Evolutionary conservation across 2,888 invertebrate species (phyloP).

Genomic region (Melitaea athalia): DNA sequence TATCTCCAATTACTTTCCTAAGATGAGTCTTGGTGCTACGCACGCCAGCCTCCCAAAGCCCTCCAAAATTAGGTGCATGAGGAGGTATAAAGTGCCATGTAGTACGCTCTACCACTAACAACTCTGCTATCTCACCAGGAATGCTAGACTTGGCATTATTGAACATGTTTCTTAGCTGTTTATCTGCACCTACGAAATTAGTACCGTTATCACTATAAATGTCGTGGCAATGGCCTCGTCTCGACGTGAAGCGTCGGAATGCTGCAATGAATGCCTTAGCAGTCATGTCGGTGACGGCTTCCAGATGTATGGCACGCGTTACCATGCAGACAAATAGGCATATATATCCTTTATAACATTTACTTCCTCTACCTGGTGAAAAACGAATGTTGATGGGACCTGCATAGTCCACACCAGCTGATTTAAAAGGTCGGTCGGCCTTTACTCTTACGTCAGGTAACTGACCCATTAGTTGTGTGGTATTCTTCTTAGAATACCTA

Average conservation of each 20-base stretch:
- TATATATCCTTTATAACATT: constrained; percentile 40
- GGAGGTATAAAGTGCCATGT: constrained; percentile 36
- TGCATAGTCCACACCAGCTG: constrained; percentile 40
- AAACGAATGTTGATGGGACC: constrained; percentile 40
- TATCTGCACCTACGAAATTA: constrained; percentile 38
- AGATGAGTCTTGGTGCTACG: constrained; percentile 19
- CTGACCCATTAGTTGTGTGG: constrained; percentile 36
- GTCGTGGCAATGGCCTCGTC: constrained; percentile 31
- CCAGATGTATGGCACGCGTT: constrained; percentile 40
- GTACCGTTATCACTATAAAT: constrained; percentile 40
- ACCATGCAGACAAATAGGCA: constrained; percentile 36
- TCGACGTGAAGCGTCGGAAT: constrained; percentile 29
- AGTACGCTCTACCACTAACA: constrained; percentile 10
- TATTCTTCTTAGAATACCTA: constrained; percentile 2
- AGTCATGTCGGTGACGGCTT: constrained; percentile 41
- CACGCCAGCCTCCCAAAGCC: constrained; percentile 36
- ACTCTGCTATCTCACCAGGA: constrained; percentile 13
- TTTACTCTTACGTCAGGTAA: too few species aligned
- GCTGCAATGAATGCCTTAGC: constrained; percentile 42
- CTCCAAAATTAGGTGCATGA: constrained; percentile 35
- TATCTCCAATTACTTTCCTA: background rate
- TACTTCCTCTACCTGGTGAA: constrained; percentile 37
- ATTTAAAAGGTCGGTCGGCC: constrained; percentile 38
- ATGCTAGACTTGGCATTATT: constrained; percentile 14
- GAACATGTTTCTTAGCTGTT: constrained; percentile 18